Evolutionary conservation across 2,888 invertebrate species (phyloP), one percentile per base, ranked within the genome.

Genomic region (Argynnis bischoffii): DNA sequence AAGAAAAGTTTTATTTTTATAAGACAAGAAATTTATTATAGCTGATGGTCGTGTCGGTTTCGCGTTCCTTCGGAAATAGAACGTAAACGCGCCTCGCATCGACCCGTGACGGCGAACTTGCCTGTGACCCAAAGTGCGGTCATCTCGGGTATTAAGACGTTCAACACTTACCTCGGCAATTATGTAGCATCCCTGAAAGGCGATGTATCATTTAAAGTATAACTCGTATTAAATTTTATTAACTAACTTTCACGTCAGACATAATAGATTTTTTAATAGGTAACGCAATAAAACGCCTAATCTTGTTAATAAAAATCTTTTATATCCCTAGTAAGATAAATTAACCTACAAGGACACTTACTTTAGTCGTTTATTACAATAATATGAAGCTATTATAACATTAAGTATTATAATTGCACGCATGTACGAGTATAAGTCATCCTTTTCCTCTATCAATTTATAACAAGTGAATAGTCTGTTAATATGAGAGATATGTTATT

Each of bases 1-100:
- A 91, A 90, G 88, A 90, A 90, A 91, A 90, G 84, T 91, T 90
- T 90, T 90, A 90, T 90, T 91, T 91, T 91, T 92, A 90, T 91
- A 92, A 90, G 90, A 91, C 90, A 88, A 90, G 90, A 90, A 90
- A 92, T 90, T 90, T 90, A 92, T 92, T 90, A 90, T 85, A 83
- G 89, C 86, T 85, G 88, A 88, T 89, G 89, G 87, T 86, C 83
- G 88, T 84, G 89, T 87, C 86, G 86, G 89, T 87, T 89, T 88
- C 87, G 87, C 86, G 87, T 88, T 89, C 85, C 87, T 88, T 89
- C 87, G 86, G 86, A 87, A 89, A 89, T 87, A 86, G 86, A 88
- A 90, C 84, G 85, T 85, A 82, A 85, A 87, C 71, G 78, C 77
- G 75, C 74, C 74, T 74, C 74, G 72, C 72, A 78, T 85, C 85